Evolutionary conservation across 1,140 invertebrate genomes (phyloP), one percentile per base, ranked within the genome.

Genomic region (Drosophila orosa): DNA sequence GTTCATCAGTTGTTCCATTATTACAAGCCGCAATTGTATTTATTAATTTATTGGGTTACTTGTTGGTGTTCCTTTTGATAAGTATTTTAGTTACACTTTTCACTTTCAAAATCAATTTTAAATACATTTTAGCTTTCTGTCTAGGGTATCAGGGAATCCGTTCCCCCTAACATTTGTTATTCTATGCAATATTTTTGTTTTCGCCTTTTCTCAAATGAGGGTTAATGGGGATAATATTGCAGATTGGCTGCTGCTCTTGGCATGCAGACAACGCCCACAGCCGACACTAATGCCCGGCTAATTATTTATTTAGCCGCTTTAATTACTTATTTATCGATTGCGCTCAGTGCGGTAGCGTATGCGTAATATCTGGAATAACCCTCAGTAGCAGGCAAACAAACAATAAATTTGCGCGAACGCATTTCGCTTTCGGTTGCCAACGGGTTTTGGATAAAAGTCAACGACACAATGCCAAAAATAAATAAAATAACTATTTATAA

Each of bases 291-390:
- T 78, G 68, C 42, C 58, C 44, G 58, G 22, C 69, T 76, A 82
- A 82, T 86, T 87, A 87, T 86, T 86, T 86, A 68, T 86, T 82
- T 86, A 71, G 78, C 67, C 78, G 74, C 65, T 77, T 73, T 89
- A 89, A 83, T 87, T 87, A 78, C 80, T 74, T 60, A 69, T 89
- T 87, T 87, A 84, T 87, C 82, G 77, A 54, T 27, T 50, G 54
- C 44, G 74, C 56, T 45, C 54, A 74, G 19, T 65, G 27, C 27
- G 63, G 47, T 29, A 25, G 84, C 80, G 84, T 89, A 89, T 89
- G 61, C 79, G 67, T 69, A 61, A 73, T 79, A 76, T 76, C 55
- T 47, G 55, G 33, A 74, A 33, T 29, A 33, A 29, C 57, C 35
- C 48, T 24, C 35, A 56, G 65, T 47, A 61, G 52, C 60, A 3